These are phyloP conservation scores for Phengaris arion DNA, from an alignment of 2,888 invertebrate species.

Conservation along the genomic window DNA sequence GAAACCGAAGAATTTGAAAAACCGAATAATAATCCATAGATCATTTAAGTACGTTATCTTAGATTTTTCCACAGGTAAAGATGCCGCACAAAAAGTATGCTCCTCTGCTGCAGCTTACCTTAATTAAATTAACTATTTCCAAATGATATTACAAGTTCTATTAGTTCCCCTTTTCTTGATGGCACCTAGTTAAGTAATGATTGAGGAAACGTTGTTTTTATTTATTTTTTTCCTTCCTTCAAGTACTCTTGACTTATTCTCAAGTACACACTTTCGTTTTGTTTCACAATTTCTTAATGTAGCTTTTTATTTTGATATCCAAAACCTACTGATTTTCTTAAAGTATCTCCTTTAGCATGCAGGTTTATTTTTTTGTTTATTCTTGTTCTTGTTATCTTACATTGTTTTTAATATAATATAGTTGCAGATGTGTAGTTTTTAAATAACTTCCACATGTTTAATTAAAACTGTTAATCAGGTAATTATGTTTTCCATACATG, in stretches of 20 bases:
- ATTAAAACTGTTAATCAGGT: constrained; percentile 23
- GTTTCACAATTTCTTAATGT: constrained; percentile 7
- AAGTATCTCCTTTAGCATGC: not conserved
- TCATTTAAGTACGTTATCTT: no score
- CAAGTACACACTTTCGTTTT: not conserved
- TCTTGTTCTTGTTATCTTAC: not conserved
- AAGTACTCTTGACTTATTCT: not conserved
- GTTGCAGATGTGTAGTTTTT: not conserved
- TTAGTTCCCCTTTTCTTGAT: not conserved
- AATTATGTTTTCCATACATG: constrained; percentile 4
- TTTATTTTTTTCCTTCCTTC: not conserved
- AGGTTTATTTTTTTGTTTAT: not conserved
- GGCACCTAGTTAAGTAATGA: not conserved
- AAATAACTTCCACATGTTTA: not conserved
- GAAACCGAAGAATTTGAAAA: no score
- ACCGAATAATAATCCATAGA: no score
- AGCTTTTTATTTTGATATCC: constrained; percentile 3
- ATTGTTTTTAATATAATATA: not conserved
- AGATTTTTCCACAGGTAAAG: no score
- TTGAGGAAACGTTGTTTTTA: not conserved
- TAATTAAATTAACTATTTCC: not conserved
- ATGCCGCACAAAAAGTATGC: no score
- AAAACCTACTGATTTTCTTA: not conserved
- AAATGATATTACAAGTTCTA: not conserved
- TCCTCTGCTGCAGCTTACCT: no score